A percentile compares a stretch with the other conserved stretches of the same genome.
Conservation (phyloP, 1,140 invertebrate species). For the Mylabris phalerata region DNA sequence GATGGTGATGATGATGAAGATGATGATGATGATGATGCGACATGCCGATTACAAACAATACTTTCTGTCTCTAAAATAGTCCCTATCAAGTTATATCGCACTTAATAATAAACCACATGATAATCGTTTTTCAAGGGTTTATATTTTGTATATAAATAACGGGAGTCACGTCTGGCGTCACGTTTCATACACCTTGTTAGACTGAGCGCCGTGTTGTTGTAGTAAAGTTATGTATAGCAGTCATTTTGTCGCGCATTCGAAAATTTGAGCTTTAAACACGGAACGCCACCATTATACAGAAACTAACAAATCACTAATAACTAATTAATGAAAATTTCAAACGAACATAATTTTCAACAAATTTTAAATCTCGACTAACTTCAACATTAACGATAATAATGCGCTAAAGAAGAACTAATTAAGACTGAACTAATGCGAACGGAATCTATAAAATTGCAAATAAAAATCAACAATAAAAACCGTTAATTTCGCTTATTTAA, state of each 20-base stretch:
- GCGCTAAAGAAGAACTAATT: no score
- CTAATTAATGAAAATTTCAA: no score
- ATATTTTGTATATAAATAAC: no score
- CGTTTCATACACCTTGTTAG: slow-evolving; percentile 16
- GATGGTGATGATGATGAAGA: no score
- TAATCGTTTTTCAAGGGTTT: not conserved
- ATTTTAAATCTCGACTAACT: no score
- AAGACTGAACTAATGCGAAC: no score
- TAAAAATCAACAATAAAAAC: no score
- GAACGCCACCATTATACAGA: slow-evolving; percentile 4
- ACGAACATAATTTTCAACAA: no score
- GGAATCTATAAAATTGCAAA: no score
- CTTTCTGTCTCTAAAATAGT: not conserved
- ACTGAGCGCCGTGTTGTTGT: slow-evolving; percentile 11
- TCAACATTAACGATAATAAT: no score
- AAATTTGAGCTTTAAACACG: slow-evolving; percentile 14
- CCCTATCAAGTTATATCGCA: slow-evolving; percentile 13
- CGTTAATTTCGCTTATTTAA: no score
- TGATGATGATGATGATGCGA: not conserved
- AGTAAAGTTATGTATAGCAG: slow-evolving; percentile 13
- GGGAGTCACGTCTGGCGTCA: slow-evolving; percentile 5
- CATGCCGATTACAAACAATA: slow-evolving; percentile 1
- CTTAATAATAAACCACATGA: slow-evolving; percentile 11
- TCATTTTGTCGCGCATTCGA: slow-evolving; percentile 16
- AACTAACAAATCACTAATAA: no score